Percentiles rank a stretch among this genome's conserved stretches.
Evolutionary conservation across 2,113 vertebrate genomes (phyloP).

Genomic region (Canis aureus): DNA sequence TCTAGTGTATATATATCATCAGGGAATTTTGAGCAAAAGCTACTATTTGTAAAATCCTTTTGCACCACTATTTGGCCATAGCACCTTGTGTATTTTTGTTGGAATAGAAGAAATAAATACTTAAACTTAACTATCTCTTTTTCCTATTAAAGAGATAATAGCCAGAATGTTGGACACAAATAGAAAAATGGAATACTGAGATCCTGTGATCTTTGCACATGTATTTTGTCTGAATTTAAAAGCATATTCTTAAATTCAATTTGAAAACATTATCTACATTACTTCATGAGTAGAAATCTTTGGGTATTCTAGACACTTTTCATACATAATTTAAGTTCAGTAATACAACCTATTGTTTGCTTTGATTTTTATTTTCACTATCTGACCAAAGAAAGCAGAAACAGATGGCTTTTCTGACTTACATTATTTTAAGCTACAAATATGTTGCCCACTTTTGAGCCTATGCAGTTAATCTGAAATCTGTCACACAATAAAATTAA

Average conservation of each 20-base stretch:
- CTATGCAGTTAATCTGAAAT: slow-evolving; percentile 24
- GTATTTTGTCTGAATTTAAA: slow-evolving; percentile 54
- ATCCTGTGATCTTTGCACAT: not conserved
- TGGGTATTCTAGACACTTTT: not conserved
- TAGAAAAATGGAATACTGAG: slow-evolving; percentile 30
- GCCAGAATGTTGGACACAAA: slow-evolving; percentile 21
- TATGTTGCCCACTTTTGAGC: slow-evolving; percentile 53
- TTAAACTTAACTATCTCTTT: not conserved
- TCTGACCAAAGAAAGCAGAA: slow-evolving; percentile 66
- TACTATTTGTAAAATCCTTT: not conserved
- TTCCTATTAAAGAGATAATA: slow-evolving; percentile 14
- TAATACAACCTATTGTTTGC: slow-evolving; percentile 38
- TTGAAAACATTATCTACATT: too few species aligned
- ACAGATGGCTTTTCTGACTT: slow-evolving; percentile 53
- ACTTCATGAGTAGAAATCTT: slow-evolving; percentile 22
- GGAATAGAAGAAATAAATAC: not conserved
- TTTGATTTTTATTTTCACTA: slow-evolving; percentile 62
- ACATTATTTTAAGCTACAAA: slow-evolving; percentile 67
- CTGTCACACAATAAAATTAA: slow-evolving; percentile 50
- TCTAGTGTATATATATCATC: not conserved
- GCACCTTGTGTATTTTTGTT: not conserved
- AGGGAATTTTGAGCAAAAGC: not conserved
- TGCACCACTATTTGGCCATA: not conserved
- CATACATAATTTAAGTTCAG: slow-evolving; percentile 49
- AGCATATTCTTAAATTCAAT: not conserved